phyloP scores from a whole-genome alignment of 2,113 vertebrate species.

The Clarias gariepinus region DNA sequence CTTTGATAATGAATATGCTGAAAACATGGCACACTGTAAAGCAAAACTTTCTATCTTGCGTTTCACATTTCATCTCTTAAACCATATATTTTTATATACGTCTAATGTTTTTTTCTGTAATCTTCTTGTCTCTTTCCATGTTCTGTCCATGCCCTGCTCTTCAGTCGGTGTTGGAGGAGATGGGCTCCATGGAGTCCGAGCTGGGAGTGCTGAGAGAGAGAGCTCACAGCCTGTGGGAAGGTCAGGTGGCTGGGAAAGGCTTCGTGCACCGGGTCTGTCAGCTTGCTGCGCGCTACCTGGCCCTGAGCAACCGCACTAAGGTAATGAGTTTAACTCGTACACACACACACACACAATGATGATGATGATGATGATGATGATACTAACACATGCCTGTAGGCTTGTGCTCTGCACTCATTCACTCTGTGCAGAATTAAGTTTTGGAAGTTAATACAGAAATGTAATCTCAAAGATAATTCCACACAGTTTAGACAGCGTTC shows the following conservation, averaged over 20 bases:
- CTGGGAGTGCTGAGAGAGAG: constrained; percentile 89
- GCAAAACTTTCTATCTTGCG: background rate
- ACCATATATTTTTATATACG: background rate
- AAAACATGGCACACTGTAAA: background rate
- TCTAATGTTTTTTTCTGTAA: background rate
- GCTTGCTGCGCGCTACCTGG: constrained; percentile 92
- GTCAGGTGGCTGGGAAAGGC: constrained; percentile 91
- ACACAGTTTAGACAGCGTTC: too few relatives aligned
- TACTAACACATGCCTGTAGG: constrained; percentile 33
- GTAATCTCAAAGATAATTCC: too few relatives aligned
- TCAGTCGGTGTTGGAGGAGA: constrained; percentile 95
- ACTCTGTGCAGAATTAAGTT: background rate
- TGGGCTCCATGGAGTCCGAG: constrained; percentile 85
- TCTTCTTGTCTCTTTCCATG: background rate
- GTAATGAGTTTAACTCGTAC: constrained; percentile 74
- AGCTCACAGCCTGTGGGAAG: constrained; percentile 94
- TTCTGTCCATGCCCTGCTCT: constrained; percentile 46
- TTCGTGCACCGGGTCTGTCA: constrained; percentile 96
- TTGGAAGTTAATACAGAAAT: background rate
- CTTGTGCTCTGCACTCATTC: background rate
- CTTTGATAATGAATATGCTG: background rate
- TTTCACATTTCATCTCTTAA: background rate
- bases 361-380: constrained; percentile 4
- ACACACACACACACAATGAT: background rate
- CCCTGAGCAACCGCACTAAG: constrained; percentile 96